Conservation (phyloP, 2,797 vertebrate species). For the Dryobates pubescens region DNA sequence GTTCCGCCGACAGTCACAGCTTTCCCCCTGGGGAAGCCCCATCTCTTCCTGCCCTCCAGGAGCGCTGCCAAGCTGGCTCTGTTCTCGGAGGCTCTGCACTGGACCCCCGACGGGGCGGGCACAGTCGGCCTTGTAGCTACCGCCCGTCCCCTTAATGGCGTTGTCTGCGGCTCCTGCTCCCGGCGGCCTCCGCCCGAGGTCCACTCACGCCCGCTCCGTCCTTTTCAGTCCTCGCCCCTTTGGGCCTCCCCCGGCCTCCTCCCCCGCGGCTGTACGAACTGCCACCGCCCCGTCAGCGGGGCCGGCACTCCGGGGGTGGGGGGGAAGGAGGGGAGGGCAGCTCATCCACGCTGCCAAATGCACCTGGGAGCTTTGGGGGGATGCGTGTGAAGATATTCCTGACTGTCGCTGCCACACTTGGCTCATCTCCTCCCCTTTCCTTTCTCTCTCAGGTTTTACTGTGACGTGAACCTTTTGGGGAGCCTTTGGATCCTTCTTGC, state of each 20-base stretch:
- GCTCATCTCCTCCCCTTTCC: neutral
- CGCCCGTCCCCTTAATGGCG: neutral
- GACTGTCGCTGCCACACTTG: too few species aligned
- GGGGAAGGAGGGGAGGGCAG: too few species aligned
- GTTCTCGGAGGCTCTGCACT: neutral
- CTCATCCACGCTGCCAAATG: neutral
- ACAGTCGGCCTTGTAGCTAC: neutral
- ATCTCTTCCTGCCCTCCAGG: neutral
- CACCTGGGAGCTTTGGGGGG: rapidly evolving
- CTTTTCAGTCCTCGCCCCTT: neutral
- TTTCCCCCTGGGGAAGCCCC: neutral
- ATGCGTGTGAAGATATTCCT: neutral
- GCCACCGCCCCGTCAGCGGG: neutral
- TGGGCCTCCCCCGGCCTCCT: neutral
- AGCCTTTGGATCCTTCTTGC: too few species aligned
- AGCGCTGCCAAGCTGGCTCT: neutral
- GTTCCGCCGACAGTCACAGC: too few species aligned
- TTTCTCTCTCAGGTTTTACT: neutral
- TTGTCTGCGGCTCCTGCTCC: neutral
- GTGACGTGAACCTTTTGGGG: neutral
- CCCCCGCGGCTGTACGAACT: neutral
- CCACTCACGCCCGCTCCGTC: too few species aligned
- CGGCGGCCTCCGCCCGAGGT: neutral
- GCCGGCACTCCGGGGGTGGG: too few species aligned
- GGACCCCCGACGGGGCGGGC: neutral